These are phyloP conservation scores for Agrochola circellaris DNA, from an alignment of 2,888 invertebrate species.

Conservation along the genomic window DNA sequence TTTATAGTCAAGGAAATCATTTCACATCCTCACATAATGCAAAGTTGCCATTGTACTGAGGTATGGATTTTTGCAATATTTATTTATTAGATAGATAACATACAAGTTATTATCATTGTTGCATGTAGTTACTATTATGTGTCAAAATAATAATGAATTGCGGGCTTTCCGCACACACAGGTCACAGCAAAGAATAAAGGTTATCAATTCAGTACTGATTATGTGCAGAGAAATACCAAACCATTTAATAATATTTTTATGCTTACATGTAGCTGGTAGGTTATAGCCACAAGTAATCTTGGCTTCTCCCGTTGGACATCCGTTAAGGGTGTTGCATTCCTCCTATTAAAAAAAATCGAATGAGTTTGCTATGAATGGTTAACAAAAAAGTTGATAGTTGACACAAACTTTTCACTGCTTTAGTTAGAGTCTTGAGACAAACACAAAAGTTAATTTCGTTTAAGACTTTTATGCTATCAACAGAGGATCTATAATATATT, in stretches of 20 bases:
- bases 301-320: conserved; percentile 95
- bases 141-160: not conserved
- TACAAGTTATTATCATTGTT: not conserved
- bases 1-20: not conserved
- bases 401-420: not conserved
- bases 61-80: not conserved
- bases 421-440: not conserved
- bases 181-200: conserved; percentile 16
- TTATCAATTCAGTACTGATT: conserved; percentile 36
- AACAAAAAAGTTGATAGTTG: not conserved
- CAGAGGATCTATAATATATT: not conserved
- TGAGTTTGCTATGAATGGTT: not conserved
- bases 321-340: conserved; percentile 93
- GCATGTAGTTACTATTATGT: not conserved
- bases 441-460: not conserved
- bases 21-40: not conserved
- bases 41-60: not conserved
- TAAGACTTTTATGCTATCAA: not conserved
- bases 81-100: not conserved
- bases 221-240: not conserved
- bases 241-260: not conserved
- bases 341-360: conserved; percentile 74
- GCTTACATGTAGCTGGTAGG: conserved; percentile 96
- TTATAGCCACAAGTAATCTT: conserved; percentile 95
- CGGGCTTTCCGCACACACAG: not conserved